Base-by-base conservation (phyloP, 2,797 vertebrate genomes). In the Vultur gryphus region DNA sequence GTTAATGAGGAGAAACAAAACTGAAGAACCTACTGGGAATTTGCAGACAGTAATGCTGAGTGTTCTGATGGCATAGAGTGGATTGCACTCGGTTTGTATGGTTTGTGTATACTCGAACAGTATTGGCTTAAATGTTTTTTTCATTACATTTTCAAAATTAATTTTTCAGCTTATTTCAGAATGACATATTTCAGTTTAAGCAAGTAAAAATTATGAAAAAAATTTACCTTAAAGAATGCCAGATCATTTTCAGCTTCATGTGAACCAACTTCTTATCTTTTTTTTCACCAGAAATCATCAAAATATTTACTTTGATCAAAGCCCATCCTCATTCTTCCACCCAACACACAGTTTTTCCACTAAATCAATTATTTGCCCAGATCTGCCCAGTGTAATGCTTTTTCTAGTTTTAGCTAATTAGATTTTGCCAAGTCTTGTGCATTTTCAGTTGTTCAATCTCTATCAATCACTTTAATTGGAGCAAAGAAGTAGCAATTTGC, bases 401-500 rank as follows among this genome's bases (percentile, higher is more conserved):
- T 83, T 81, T 71, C 76, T 81, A 43, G 46, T 85, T 95, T 94
- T 77, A 92, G 89, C 67, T 94, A 92, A 96, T 95, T 92, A 85
- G 57, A 43, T 96, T 83, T 91, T 86, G 71, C 54, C 43, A 85
- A 49, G 66, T 78, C 88, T 76, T 91, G 61, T 71, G 64, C 82
- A 65, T 90, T 93, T 91, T 82, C 80, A 82, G 70, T 94, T 89
- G 64, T 76, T 93, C 79, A 69, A 33, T 83, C 92, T 89, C 94
- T 59, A 94, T 94, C 89, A 93, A 80, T 94, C 87, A 94, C 72
- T 84, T 79, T 93, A 96, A 95, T 84, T 96, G 80, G 87, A 90
- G n/a, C 8, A 81, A 89, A 79, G 66, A 90, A 86, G 62, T 55
- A 78, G 69, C 8, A 4, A 16, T 81, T 91, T 90, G 39, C 84